Percentiles rank a stretch among this genome's conserved stretches.
Evolutionary conservation across 2,797 vertebrate species (phyloP).

Genomic region (Micrastur ruficollis): DNA sequence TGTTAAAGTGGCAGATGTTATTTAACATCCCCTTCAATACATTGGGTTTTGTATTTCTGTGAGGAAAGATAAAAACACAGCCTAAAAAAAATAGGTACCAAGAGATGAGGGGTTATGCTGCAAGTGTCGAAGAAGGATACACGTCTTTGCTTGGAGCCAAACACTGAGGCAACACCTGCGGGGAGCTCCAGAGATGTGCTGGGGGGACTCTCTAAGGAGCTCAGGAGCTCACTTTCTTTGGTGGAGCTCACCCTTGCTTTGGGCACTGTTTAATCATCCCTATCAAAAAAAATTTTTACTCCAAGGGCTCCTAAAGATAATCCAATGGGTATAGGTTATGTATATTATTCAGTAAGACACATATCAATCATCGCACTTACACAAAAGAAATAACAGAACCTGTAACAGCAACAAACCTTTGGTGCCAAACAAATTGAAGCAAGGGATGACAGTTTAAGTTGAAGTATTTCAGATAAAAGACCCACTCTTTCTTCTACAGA

Average conservation of each 20-base stretch:
- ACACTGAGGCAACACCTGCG: not conserved
- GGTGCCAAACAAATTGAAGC: not conserved
- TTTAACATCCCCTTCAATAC: not conserved
- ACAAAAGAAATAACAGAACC: not conserved
- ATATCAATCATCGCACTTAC: not conserved
- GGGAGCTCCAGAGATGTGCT: not conserved
- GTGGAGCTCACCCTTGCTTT: not conserved
- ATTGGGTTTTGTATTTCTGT: not conserved
- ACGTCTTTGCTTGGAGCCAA: not conserved
- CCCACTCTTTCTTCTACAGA: not conserved
- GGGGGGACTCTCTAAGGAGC: not conserved
- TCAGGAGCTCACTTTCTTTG: not conserved
- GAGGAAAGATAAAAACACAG: not conserved
- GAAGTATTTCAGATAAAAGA: not conserved
- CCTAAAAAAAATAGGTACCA: not conserved
- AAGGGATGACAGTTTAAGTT: not conserved
- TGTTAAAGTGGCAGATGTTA: not conserved
- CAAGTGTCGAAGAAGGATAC: not conserved
- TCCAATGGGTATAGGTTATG: not conserved
- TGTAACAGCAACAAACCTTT: not conserved
- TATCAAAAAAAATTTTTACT: not conserved
- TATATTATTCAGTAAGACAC: not conserved
- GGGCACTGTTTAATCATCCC: not conserved
- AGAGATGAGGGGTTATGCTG: not conserved
- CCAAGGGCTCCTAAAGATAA: not conserved